phyloP scores from a whole-genome alignment of 2,797 vertebrate genomes.

The Enteromius fasciolatus region DNA sequence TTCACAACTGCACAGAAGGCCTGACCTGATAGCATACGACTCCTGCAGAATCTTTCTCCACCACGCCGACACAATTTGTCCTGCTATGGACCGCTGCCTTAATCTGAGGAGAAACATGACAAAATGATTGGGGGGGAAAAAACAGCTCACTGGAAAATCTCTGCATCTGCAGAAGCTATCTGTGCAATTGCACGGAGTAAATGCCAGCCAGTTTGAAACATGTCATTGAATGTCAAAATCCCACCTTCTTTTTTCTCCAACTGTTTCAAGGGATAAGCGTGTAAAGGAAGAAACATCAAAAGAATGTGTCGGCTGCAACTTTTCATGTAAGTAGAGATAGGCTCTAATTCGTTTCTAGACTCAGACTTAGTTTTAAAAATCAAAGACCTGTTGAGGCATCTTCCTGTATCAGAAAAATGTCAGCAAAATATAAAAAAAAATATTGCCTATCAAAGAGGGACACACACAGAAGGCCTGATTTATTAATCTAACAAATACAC shows the following conservation, averaged over 20 bases:
- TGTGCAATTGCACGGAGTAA: constrained; percentile 36
- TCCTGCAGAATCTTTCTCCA: constrained; percentile 68
- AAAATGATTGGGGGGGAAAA: constrained; percentile 44
- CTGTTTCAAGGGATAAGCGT: constrained; percentile 39
- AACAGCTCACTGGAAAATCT: constrained; percentile 45
- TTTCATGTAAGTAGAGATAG: constrained; percentile 23
- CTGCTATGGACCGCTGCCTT: constrained; percentile 73
- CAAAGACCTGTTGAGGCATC: constrained; percentile 9
- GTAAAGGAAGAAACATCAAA: constrained; percentile 32
- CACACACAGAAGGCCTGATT: neutral
- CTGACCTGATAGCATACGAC: constrained; percentile 70
- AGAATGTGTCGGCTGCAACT: constrained; percentile 17
- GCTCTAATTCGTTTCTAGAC: constrained; percentile 2
- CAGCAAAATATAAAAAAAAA: neutral
- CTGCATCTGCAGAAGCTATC: constrained; percentile 32
- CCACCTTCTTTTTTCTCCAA: constrained; percentile 20
- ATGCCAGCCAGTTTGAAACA: constrained; percentile 32
- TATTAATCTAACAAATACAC: neutral
- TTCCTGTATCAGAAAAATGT: neutral
- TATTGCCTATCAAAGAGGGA: neutral
- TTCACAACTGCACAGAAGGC: constrained; percentile 7
- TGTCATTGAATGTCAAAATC: constrained; percentile 45
- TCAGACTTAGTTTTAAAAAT: neutral
- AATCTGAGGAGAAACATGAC: constrained; percentile 68
- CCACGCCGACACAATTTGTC: constrained; percentile 69